Evolutionary conservation across 2,113 vertebrate genomes (phyloP), one percentile per base, ranked within the genome.

Genomic region (Barnardius zonarius): DNA sequence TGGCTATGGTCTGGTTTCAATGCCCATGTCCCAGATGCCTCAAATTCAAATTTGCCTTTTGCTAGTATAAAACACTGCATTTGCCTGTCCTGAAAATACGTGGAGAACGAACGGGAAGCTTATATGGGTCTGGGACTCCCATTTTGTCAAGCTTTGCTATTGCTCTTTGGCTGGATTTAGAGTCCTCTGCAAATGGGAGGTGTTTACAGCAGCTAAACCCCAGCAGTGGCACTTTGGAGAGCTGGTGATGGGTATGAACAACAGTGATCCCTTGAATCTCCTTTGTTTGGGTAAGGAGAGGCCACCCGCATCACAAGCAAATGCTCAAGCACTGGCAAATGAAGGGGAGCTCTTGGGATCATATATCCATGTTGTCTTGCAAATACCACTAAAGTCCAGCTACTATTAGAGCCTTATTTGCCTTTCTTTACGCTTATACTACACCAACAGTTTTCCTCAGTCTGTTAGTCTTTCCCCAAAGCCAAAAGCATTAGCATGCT

Each of bases 181-280:
- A 77, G 41, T 49, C 70, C 33, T 74, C 23, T 39, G 30, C 17
- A 5, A 31, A 12, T 10, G 11, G 37, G 15, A 74, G 51, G 12
- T 25, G 43, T n/a, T 94, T 5, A 33, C n/a, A 59, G 30, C 48
- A 78, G 30, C 43, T 46, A 33, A 51, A 3, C 6, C 54, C 20
- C 0, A 1, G 39, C 3, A 1, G n/a, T 39, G 27, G 10, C 4
- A 1, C 17, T 54, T 6, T 62, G 75, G 44, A 52, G 64, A 48
- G 51, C 43, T 85, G 81, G 7, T 68, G 39, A 17, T 64, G 33
- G 33, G 25, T 19, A 19, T 2, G 13, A 64, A 11, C 51, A 35
- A 2, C 0, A 0, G 6, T 19, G 59, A 43, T 20, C 12, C 44
- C 35, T 55, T 28, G 33, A 51, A 27, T 63, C 15, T 17, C 7